These are phyloP conservation scores for Toxotes lorentzi DNA, from an alignment of 2,797 vertebrate genomes.

Conservation along the genomic window DNA sequence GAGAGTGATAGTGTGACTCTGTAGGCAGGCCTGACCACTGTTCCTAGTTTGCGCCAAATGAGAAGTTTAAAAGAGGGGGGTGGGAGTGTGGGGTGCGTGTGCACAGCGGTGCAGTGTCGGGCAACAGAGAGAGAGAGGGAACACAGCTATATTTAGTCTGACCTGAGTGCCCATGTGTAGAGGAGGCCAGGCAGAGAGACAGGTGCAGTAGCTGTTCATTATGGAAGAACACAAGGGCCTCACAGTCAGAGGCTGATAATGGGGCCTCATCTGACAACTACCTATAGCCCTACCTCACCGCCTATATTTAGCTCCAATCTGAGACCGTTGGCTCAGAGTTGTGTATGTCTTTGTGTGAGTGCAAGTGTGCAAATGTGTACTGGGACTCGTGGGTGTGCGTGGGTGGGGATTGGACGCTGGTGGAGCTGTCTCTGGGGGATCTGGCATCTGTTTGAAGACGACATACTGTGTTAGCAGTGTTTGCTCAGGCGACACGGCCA, in stretches of 20 bases:
- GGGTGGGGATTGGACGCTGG: constrained; percentile 51
- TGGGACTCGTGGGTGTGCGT: constrained; percentile 44
- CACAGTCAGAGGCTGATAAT: constrained; percentile 76
- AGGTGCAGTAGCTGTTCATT: constrained; percentile 84
- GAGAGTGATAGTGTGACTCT: constrained; percentile 44
- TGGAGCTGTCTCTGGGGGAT: constrained; percentile 69
- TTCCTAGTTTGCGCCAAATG: constrained; percentile 50
- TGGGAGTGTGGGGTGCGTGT: constrained; percentile 26
- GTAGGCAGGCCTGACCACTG: constrained; percentile 36
- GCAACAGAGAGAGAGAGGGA: constrained; percentile 67
- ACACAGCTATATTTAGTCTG: constrained; percentile 82
- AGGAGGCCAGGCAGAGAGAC: constrained; percentile 76
- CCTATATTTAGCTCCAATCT: constrained; percentile 77
- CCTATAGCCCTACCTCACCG: constrained; percentile 64
- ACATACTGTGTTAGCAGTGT: constrained; percentile 32
- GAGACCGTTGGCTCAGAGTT: constrained; percentile 43
- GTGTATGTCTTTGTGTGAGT: constrained; percentile 41
- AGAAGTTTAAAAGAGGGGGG: constrained; percentile 53
- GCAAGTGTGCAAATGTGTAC: constrained; percentile 47
- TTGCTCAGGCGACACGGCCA: constrained; percentile 55
- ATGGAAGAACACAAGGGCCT: constrained; percentile 81
- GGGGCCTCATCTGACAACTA: constrained; percentile 79
- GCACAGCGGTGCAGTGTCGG: constrained; percentile 44
- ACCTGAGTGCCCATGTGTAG: constrained; percentile 80
- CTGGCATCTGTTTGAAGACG: constrained; percentile 66